Evolutionary conservation across 2,113 vertebrate species (phyloP), one percentile per base, ranked within the genome.

Genomic region (Edolisoma coerulescens): DNA sequence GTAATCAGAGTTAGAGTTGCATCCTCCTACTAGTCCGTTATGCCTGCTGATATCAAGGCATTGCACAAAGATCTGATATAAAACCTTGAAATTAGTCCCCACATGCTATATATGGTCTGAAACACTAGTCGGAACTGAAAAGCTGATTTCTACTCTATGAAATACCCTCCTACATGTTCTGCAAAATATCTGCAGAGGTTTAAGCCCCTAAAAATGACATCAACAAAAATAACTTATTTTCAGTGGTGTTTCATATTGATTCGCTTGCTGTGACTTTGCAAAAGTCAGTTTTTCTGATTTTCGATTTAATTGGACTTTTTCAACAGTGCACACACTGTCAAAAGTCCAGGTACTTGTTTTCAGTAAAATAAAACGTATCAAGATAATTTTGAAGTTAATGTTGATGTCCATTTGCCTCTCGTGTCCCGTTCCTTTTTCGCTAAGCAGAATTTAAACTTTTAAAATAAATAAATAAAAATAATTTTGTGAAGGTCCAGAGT

Each of bases 31-130:
- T 32, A 33, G 44, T 60, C 35, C 70, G 21, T 78, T 53, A 30
- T 11, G 14, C 27, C n/a, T 68, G n/a, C 80, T 82, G 26, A n/a
- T 69, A 50, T 7, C 28, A 69, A 78, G 50, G 28, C 47, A 33
- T 82, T 49, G 24, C 24, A 54, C 19, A 45, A 37, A 64, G 27
- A 44, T 64, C 64, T 73, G 42, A 71, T 59, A 23, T 54, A 16
- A 79, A 53, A 83, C 28, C 9, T 54, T 49, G 18, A 23, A 53
- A 63, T 73, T 39, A 64, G 28, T 32, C 18, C 60, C 28, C 35
- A 9, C 4, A 3, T 56, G 23, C 37, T 52, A 0, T 26, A 0
- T 26, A 3, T 53, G 16, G 20, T 61, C 30, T 73, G 47, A 77
- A 67, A 77, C 24, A 10, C 7, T 57, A 70, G 21, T 19, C 54